Evolutionary conservation across 1,140 invertebrate genomes (phyloP).

Genomic region (Scylla paramamosain): DNA sequence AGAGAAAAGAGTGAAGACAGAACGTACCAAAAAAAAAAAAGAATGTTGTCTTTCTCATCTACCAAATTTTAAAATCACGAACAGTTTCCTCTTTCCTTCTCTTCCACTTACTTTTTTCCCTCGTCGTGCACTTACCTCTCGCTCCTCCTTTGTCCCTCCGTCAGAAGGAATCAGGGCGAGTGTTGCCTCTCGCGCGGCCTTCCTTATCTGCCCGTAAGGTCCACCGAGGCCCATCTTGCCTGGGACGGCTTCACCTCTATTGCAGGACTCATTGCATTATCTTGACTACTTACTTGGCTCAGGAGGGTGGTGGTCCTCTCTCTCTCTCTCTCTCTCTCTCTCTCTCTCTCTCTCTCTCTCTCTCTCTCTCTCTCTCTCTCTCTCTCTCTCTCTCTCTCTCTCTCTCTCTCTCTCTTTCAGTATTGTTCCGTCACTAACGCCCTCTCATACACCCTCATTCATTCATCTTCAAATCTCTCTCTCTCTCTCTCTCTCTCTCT

Average conservation of each 20-base stretch:
- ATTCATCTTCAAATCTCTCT: background rate
- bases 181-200: background rate
- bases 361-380: too few relatives aligned
- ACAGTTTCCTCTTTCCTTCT: too few relatives aligned
- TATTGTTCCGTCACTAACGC: too few relatives aligned
- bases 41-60: too few relatives aligned
- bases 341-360: background rate
- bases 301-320: background rate
- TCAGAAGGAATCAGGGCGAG: background rate
- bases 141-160: background rate
- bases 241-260: background rate
- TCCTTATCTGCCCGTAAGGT: background rate
- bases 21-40: background rate
- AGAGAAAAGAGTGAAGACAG: background rate
- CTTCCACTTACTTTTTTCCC: too few relatives aligned
- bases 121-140: background rate
- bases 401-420: too few relatives aligned
- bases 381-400: too few relatives aligned
- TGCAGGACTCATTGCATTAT: conserved; percentile 13
- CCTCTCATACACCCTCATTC: too few relatives aligned
- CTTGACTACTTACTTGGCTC: background rate
- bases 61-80: too few relatives aligned
- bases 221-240: background rate
- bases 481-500: background rate
- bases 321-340: background rate